Base-by-base conservation (phyloP, 2,797 vertebrate species). In the Crenichthys baileyi region DNA sequence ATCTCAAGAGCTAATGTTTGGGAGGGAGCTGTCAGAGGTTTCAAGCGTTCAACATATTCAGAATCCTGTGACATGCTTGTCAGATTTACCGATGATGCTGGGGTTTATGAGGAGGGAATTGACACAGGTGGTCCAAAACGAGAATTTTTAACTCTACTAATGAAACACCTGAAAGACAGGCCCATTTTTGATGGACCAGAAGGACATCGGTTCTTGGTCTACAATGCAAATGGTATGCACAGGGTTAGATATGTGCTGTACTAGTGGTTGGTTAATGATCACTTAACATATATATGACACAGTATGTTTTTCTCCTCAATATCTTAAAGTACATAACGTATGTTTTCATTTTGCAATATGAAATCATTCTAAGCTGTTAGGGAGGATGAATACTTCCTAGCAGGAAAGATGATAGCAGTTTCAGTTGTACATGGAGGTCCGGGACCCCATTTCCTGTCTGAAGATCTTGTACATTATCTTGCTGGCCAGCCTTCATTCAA, bases 21-120 rank as follows among this genome's bases (percentile, higher is more conserved):
- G 79, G 87, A 89, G 85, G 85, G 86, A 63, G 87, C 86, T 46
- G 71, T 89, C n/a, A 74, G 89, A 84, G 86, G 80, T 56, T 89
- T 89, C 55, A 79, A 39, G 76, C 29, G 44, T 81, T 55, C 26
- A 61, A 67, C 85, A 73, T 90, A 85, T 24, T 85, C 75, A 61
- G 81, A 87, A 85, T 77, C 36, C 51, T 70, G 13, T 78, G 79
- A 90, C 78, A 84, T 90, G 77, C 73, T 89, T 5, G 80, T 92
- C 0, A 84, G 29, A 65, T 92, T 90, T 58, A 88, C 53, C 70
- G 82, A 88, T 85, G 84, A 89, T 90, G 72, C 73, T 81, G 84
- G 83, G 36, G 50, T 56, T 55, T 71, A 77, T 15, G 82, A 89
- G 44, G 83, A 89, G 3, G 86, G 80, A 46, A 56, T 86, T 63